phyloP scores from a whole-genome alignment of 2,888 invertebrate genomes.

The Phaonia tiefii region DNA sequence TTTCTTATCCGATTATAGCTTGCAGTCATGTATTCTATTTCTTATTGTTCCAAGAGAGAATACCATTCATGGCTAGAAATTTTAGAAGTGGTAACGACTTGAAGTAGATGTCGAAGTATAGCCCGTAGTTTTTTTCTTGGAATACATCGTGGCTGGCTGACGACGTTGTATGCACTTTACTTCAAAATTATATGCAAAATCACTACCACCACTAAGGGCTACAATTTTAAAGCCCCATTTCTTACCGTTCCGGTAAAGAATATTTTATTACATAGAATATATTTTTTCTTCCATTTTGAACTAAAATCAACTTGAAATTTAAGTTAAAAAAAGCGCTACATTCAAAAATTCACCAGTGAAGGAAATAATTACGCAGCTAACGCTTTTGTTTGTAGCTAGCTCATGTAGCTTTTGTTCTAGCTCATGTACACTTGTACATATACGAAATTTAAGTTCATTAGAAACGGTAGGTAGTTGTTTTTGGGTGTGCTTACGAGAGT shows the following conservation, averaged over 20 bases:
- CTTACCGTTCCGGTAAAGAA: slow-evolving; percentile 61
- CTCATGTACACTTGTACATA: too few relatives aligned
- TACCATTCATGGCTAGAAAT: slow-evolving; percentile 14
- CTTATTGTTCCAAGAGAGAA: slow-evolving; percentile 2
- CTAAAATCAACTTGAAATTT: too few relatives aligned
- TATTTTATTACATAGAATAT: too few relatives aligned
- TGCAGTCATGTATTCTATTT: slow-evolving; percentile 46
- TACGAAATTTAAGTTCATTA: too few relatives aligned
- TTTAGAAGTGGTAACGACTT: slow-evolving; percentile 38
- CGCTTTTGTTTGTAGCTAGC: too few relatives aligned
- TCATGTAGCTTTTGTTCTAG: too few relatives aligned
- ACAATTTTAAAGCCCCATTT: slow-evolving; percentile 63
- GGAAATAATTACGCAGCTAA: too few relatives aligned
- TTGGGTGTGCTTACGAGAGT: too few relatives aligned
- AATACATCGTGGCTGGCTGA: slow-evolving; percentile 32
- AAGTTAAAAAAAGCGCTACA: too few relatives aligned
- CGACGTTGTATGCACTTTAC: slow-evolving; percentile 35
- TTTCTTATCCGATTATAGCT: background rate
- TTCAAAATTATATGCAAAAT: slow-evolving; percentile 61
- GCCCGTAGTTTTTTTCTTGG: slow-evolving; percentile 28
- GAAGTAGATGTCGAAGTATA: slow-evolving; percentile 55
- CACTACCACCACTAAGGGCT: slow-evolving; percentile 66
- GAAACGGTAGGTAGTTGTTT: too few relatives aligned
- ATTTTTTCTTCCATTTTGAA: too few relatives aligned
- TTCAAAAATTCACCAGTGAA: too few relatives aligned